phyloP scores from a whole-genome alignment of 1,140 invertebrate species.

The Bombus fervidus region DNA sequence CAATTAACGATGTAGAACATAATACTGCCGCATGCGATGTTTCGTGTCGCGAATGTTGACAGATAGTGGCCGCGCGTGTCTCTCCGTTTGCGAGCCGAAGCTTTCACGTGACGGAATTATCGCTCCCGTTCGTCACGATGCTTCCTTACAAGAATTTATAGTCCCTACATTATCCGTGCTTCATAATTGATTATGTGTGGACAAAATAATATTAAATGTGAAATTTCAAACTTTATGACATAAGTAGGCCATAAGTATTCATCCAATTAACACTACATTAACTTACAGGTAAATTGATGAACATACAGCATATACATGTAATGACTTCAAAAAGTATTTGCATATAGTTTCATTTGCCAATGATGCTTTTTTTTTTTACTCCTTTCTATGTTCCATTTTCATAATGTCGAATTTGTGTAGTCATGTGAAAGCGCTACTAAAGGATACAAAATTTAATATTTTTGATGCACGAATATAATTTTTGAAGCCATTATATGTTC shows the following conservation, averaged over 20 bases:
- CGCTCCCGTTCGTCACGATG: conserved; percentile 16
- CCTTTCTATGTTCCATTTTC: no score
- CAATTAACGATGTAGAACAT: conserved; percentile 51
- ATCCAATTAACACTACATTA: background rate
- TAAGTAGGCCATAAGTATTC: background rate
- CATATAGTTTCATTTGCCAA: background rate
- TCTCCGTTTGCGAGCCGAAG: conserved; percentile 7
- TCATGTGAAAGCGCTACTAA: no score
- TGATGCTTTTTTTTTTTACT: no score
- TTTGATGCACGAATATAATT: no score
- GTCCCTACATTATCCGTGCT: background rate
- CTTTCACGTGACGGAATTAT: conserved; percentile 20
- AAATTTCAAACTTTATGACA: background rate
- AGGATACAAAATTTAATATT: no score
- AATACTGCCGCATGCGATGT: conserved; percentile 59
- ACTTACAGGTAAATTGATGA: background rate
- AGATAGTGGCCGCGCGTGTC: conserved; percentile 49
- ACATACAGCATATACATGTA: no score
- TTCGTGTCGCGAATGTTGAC: conserved; percentile 63
- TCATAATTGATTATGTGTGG: background rate
- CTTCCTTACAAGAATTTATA: background rate
- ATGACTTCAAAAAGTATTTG: no score
- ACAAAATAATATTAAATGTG: background rate
- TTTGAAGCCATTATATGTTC: no score
- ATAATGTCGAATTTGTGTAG: no score